Conservation (phyloP, 2,888 invertebrate species). For the Parapristionchus giblindavisi region DNA sequence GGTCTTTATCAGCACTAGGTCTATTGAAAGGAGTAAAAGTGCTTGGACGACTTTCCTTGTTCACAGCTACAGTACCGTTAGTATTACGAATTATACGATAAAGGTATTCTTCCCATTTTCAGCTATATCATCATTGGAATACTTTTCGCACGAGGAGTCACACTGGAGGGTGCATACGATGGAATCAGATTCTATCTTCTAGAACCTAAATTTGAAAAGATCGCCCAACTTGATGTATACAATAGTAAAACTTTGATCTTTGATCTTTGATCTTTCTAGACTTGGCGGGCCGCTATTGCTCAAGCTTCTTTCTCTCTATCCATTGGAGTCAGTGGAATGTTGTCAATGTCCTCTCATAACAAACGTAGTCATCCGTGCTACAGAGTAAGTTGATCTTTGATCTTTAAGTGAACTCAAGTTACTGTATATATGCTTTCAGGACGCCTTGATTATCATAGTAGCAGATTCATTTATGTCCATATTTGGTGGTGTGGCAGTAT, state of each 20-base stretch:
- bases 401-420: too few relatives aligned
- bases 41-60: constrained; percentile 51
- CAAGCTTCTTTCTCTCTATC: constrained; percentile 57
- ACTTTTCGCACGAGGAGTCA: constrained; percentile 51
- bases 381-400: too few relatives aligned
- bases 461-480: constrained; percentile 58
- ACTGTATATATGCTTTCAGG: too few relatives aligned
- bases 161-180: constrained; percentile 52
- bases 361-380: constrained; percentile 53
- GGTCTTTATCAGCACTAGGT: constrained; percentile 56
- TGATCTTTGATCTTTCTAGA: too few relatives aligned
- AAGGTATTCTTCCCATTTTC: too few relatives aligned
- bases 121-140: constrained; percentile 50
- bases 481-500: constrained; percentile 61
- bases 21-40: constrained; percentile 61
- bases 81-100: too few relatives aligned
- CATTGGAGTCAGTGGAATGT: constrained; percentile 57
- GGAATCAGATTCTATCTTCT: constrained; percentile 61
- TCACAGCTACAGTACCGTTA: constrained; percentile 36
- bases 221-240: constrained; percentile 18
- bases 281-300: constrained; percentile 54
- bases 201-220: constrained; percentile 55
- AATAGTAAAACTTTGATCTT: too few relatives aligned
- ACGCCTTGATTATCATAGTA: constrained; percentile 52
- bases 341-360: constrained; percentile 54